Percentiles rank a stretch among this genome's conserved stretches.
Conservation (phyloP, 53 echinoderm and acorn worm genomes). For the Echinometra lucunter region DNA sequence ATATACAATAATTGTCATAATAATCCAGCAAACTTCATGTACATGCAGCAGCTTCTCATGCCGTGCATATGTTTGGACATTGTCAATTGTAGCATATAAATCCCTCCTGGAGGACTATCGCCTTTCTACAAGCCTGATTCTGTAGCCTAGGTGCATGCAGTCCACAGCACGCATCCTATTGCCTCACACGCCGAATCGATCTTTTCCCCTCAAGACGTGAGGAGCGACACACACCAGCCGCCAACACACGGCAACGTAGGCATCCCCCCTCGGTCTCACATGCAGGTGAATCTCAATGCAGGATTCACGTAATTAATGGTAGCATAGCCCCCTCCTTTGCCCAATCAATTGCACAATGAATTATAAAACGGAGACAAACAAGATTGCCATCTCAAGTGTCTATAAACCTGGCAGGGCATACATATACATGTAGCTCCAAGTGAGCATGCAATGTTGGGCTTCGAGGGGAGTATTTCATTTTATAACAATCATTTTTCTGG, state of each 20-base stretch:
- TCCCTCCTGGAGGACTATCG: too few species aligned
- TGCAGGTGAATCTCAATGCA: neutral
- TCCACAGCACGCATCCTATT: neutral
- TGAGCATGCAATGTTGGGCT: neutral
- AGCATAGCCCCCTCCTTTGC: constrained; percentile 30
- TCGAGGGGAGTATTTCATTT: neutral
- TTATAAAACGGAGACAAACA: constrained; percentile 19
- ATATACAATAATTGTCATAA: too few species aligned
- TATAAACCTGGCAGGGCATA: neutral
- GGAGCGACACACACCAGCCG: neutral
- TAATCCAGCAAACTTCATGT: too few species aligned
- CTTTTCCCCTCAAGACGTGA: neutral
- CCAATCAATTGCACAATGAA: constrained; percentile 44
- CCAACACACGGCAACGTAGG: neutral
- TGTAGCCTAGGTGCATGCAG: neutral
- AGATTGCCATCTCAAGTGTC: constrained; percentile 1
- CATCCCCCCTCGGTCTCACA: neutral
- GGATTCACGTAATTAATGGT: constrained; percentile 25
- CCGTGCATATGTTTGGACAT: too few species aligned
- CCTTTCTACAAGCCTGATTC: neutral
- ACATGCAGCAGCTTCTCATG: too few species aligned
- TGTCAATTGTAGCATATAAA: too few species aligned
- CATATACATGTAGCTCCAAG: neutral
- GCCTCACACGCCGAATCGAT: constrained; percentile 14
- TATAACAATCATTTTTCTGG: neutral